phyloP scores from a whole-genome alignment of 2,797 vertebrate species.

The Danio tinwini region DNA sequence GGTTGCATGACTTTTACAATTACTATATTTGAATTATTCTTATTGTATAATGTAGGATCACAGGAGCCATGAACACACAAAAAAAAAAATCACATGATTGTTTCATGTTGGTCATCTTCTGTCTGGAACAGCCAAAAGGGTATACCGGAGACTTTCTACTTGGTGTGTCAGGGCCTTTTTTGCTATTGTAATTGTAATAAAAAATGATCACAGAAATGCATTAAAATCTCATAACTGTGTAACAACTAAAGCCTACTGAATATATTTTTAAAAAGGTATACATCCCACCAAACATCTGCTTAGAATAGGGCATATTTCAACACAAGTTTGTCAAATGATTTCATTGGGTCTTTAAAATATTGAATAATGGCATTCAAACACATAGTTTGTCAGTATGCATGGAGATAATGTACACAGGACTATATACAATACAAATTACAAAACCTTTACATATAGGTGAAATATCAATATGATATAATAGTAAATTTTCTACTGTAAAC shows the following conservation, averaged over 20 bases:
- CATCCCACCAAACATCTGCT: background rate
- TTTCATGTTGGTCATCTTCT: background rate
- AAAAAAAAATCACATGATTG: too few relatives aligned
- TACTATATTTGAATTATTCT: too few relatives aligned
- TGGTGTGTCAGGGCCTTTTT: background rate
- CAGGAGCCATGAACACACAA: too few relatives aligned
- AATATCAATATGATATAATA: conserved; percentile 90
- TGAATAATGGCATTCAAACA: conserved; percentile 55
- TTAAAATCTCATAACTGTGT: background rate
- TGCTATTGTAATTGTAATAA: too few relatives aligned
- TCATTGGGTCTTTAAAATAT: conserved; percentile 45
- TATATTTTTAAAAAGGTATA: background rate
- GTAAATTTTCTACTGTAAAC: conserved; percentile 79
- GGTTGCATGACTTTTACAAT: too few relatives aligned
- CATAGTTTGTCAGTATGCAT: conserved; percentile 67
- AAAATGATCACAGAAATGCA: too few relatives aligned
- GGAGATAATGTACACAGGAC: conserved; percentile 58
- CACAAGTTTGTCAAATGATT: conserved; percentile 5
- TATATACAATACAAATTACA: conserved; percentile 69
- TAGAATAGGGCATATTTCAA: background rate
- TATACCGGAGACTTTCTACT: background rate
- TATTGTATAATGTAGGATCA: too few relatives aligned
- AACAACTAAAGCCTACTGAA: background rate
- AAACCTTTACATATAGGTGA: conserved; percentile 75
- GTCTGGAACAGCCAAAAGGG: background rate